These are phyloP conservation scores for Porites divaricata DNA, from an alignment of 92 coral and sea anemone species.

Conservation along the genomic window DNA sequence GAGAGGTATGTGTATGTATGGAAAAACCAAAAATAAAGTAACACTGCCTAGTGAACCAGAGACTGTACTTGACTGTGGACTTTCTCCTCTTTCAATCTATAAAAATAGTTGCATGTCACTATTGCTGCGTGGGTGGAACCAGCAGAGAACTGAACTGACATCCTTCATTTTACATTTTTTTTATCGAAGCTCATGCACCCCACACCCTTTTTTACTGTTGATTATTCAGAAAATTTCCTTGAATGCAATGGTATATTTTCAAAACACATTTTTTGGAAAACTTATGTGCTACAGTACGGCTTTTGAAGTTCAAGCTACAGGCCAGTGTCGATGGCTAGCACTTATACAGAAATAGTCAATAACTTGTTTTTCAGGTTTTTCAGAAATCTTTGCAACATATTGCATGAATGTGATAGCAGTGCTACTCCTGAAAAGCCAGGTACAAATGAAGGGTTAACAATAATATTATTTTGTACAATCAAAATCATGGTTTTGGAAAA, in stretches of 20 bases:
- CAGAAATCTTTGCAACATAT: not conserved
- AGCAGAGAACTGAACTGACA: too few species aligned
- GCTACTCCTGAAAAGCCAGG: constrained; percentile 7
- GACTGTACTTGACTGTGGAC: not conserved
- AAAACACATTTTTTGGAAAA: too few species aligned
- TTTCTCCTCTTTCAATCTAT: not conserved
- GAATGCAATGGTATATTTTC: too few species aligned
- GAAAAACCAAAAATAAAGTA: not conserved
- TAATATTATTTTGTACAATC: not conserved
- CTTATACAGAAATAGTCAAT: not conserved
- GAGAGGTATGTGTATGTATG: constrained; percentile 48
- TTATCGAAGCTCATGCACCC: too few species aligned
- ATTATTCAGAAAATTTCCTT: too few species aligned
- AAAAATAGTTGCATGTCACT: too few species aligned
- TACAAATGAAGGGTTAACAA: not conserved
- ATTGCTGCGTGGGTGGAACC: too few species aligned
- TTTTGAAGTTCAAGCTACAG: too few species aligned
- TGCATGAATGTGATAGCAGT: constrained; percentile 1
- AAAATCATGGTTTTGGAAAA: not conserved
- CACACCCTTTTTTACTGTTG: too few species aligned
- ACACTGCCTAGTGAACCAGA: not conserved
- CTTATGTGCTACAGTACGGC: too few species aligned
- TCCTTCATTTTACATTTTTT: too few species aligned
- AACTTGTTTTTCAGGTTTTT: constrained; percentile 13
- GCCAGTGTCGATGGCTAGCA: too few species aligned